A percentile compares a stretch with the other conserved stretches of the same genome.
These are phyloP conservation scores for Choristoneura rosaceana DNA, from an alignment of 2,888 invertebrate genomes.

Conservation along the genomic window DNA sequence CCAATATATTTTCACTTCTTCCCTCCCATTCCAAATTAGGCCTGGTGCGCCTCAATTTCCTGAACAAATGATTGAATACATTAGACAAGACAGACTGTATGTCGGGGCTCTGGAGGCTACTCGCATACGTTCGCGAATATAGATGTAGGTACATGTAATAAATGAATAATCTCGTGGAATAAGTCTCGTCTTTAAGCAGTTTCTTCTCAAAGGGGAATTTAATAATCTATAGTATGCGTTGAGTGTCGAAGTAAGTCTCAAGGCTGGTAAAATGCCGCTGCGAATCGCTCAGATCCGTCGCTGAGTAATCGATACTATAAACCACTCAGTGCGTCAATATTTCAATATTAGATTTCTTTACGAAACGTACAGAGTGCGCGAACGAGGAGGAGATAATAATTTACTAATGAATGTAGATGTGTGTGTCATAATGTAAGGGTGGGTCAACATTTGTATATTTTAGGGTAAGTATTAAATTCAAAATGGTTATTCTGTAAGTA, in stretches of 20 bases:
- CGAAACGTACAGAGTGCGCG: constrained; percentile 14
- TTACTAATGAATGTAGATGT: background rate
- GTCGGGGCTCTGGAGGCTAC: constrained; percentile 9
- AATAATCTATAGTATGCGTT: constrained; percentile 18
- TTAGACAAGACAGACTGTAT: constrained; percentile 12
- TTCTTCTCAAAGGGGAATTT: constrained; percentile 7
- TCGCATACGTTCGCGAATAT: background rate
- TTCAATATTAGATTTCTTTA: constrained; percentile 55
- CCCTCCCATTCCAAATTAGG: constrained; percentile 17
- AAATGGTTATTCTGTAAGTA: too few relatives aligned
- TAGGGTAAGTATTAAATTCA: too few relatives aligned
- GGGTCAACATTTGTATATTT: too few relatives aligned
- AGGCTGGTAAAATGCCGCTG: constrained; percentile 49
- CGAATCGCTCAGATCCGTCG: constrained; percentile 58
- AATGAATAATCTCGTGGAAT: background rate
- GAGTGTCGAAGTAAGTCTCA: constrained; percentile 26
- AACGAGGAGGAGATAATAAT: background rate
- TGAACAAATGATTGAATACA: constrained; percentile 17
- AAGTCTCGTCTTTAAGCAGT: background rate
- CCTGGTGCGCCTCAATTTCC: constrained; percentile 22
- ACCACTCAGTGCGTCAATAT: constrained; percentile 49
- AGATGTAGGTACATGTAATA: background rate
- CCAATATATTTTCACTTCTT: constrained; percentile 23
- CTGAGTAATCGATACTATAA: constrained; percentile 52
- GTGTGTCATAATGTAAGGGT: background rate